Percentiles rank a stretch among this genome's conserved stretches.
Evolutionary conservation across 2,888 invertebrate genomes (phyloP).

Genomic region (Bugula neritina): DNA sequence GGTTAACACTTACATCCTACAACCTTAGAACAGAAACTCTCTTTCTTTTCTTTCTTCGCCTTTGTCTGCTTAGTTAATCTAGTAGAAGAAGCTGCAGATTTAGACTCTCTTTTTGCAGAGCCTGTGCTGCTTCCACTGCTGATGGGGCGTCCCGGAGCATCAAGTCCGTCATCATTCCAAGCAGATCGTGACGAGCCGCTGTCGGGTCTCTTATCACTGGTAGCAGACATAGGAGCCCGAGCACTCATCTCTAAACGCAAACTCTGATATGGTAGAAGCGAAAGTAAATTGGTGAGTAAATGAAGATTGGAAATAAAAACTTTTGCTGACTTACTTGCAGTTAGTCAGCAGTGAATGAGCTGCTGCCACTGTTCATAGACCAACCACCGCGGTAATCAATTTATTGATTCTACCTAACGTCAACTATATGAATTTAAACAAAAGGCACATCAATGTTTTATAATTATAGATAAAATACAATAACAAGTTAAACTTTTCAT

Average conservation of each 20-base stretch:
- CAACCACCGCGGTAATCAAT: slow-evolving; percentile 1
- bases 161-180: slow-evolving; percentile 25
- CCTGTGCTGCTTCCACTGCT: slow-evolving; percentile 4
- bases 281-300: background rate
- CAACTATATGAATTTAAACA: background rate
- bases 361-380: background rate
- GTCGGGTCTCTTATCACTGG: background rate
- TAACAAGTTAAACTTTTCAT: background rate
- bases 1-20: slow-evolving; percentile 6
- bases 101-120: slow-evolving; percentile 2
- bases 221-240: background rate
- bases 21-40: background rate
- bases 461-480: background rate
- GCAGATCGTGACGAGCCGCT: slow-evolving; percentile 21
- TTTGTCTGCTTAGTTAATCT: background rate
- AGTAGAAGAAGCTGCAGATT: background rate
- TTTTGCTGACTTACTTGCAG: background rate
- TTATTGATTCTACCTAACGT: slow-evolving; percentile 8
- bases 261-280: background rate
- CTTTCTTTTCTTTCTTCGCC: background rate
- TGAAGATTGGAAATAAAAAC: background rate
- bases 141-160: slow-evolving; percentile 19
- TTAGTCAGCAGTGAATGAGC: background rate
- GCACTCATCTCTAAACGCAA: background rate
- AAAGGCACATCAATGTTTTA: slow-evolving; percentile 20